These are phyloP conservation scores for Eubasilissa regina DNA, from an alignment of 1,140 invertebrate species.

Conservation along the genomic window DNA sequence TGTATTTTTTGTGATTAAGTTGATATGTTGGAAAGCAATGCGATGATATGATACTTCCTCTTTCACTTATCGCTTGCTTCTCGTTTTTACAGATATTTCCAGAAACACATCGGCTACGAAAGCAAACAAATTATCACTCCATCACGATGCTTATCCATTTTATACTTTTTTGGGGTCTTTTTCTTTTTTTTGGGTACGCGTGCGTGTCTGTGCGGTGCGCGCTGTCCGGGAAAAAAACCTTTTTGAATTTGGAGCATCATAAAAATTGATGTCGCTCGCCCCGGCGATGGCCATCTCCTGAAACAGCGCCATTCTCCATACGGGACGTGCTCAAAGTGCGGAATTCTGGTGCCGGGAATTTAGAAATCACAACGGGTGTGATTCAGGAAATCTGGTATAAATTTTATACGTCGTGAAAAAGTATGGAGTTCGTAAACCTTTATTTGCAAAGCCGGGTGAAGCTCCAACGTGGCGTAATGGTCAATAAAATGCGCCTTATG, in stretches of 20 bases:
- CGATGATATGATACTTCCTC: too few relatives aligned
- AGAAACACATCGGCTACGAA: neutral
- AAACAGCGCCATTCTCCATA: conserved; percentile 33
- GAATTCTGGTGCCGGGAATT: conserved; percentile 7
- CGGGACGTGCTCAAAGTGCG: conserved; percentile 33
- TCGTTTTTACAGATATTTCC: too few relatives aligned
- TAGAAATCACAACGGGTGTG: conserved; percentile 16
- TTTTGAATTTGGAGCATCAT: conserved; percentile 16
- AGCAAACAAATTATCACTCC: conserved; percentile 13
- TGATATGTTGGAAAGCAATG: too few relatives aligned
- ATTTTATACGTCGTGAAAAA: conserved; percentile 26
- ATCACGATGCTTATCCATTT: neutral
- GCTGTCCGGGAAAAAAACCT: conserved; percentile 12
- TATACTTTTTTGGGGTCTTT: neutral
- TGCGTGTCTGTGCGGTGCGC: neutral
- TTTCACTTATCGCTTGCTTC: too few relatives aligned
- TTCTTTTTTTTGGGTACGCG: too few relatives aligned
- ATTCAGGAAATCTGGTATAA: conserved; percentile 20
- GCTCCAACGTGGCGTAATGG: neutral
- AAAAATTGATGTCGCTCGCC: conserved; percentile 21
- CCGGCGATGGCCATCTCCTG: conserved; percentile 24
- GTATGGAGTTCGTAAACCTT: conserved; percentile 22
- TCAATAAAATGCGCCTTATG: conserved; percentile 16
- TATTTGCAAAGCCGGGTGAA: neutral
- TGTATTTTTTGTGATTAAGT: too few relatives aligned